Conservation (phyloP, 64 coral and sea anemone genomes). For the Pocillopora verrucosa region DNA sequence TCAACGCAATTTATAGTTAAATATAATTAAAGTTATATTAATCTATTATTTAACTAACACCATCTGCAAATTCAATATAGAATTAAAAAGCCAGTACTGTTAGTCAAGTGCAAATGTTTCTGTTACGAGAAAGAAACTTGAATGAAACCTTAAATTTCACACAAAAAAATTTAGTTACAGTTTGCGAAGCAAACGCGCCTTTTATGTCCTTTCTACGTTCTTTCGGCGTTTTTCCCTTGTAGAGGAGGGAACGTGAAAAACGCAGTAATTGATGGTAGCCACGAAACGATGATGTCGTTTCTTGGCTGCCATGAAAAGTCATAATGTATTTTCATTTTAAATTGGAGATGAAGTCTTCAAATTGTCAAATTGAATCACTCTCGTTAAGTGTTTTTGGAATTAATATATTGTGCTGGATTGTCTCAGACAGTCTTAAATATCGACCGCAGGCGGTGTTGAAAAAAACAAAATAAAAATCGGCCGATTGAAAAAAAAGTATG, state of each 20-base stretch:
- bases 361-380: background rate
- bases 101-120: conserved; percentile 6
- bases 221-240: too few relatives aligned
- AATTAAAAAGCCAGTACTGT: background rate
- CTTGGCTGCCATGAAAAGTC: background rate
- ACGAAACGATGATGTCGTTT: background rate
- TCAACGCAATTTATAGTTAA: conserved; percentile 77
- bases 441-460: background rate
- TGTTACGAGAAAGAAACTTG: background rate
- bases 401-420: background rate
- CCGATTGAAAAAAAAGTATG: background rate
- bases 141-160: background rate
- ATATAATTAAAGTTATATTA: background rate
- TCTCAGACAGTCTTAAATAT: background rate
- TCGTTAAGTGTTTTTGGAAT: background rate
- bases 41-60: background rate
- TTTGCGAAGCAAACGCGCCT: too few relatives aligned
- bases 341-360: background rate
- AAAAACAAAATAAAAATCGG: background rate
- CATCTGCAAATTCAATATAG: background rate
- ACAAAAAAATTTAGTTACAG: background rate
- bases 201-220: too few relatives aligned
- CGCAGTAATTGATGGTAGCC: too few relatives aligned
- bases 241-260: too few relatives aligned
- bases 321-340: background rate